Percentiles rank a stretch among this genome's conserved stretches.
These are phyloP conservation scores for Siphonodentalium dalli DNA, from an alignment of 2,888 invertebrate species.

Conservation along the genomic window DNA sequence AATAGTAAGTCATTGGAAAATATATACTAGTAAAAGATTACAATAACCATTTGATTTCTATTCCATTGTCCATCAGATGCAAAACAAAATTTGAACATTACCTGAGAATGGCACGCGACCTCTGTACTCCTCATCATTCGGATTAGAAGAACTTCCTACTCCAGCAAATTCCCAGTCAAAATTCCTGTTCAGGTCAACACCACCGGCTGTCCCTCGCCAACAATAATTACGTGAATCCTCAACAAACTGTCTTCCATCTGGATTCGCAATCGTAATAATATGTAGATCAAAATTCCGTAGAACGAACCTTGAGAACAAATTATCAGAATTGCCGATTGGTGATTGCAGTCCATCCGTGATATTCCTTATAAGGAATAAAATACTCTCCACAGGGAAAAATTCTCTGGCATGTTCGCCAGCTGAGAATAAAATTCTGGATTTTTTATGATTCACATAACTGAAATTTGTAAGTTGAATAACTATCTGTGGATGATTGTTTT, in stretches of 20 bases:
- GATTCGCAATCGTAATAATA: slow-evolving; percentile 55
- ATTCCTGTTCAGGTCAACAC: slow-evolving; percentile 61
- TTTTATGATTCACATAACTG: slow-evolving; percentile 26
- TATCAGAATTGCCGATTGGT: slow-evolving; percentile 14
- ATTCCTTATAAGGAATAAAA: slow-evolving; percentile 48
- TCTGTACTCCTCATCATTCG: slow-evolving; percentile 57
- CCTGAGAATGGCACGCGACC: slow-evolving; percentile 55
- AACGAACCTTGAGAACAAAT: slow-evolving; percentile 32
- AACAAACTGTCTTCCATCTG: slow-evolving; percentile 56
- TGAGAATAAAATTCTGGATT: slow-evolving; percentile 51
- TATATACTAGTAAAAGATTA: no score
- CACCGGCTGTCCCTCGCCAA: slow-evolving; percentile 60
- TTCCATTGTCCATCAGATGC: no score
- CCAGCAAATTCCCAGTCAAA: slow-evolving; percentile 62
- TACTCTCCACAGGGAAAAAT: slow-evolving; percentile 58
- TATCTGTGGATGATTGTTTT: slow-evolving; percentile 39
- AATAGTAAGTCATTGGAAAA: no score
- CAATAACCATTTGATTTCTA: no score
- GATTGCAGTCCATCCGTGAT: slow-evolving; percentile 38
- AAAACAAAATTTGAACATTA: no score
- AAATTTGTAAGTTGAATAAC: slow-evolving; percentile 54
- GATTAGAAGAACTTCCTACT: slow-evolving; percentile 52
- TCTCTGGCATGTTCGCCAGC: slow-evolving; percentile 63
- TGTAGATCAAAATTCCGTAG: slow-evolving; percentile 51
- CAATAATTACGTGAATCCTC: slow-evolving; percentile 56